Base-by-base conservation (phyloP, 2,113 vertebrate species). In the Nannobrachium achirus region DNA sequence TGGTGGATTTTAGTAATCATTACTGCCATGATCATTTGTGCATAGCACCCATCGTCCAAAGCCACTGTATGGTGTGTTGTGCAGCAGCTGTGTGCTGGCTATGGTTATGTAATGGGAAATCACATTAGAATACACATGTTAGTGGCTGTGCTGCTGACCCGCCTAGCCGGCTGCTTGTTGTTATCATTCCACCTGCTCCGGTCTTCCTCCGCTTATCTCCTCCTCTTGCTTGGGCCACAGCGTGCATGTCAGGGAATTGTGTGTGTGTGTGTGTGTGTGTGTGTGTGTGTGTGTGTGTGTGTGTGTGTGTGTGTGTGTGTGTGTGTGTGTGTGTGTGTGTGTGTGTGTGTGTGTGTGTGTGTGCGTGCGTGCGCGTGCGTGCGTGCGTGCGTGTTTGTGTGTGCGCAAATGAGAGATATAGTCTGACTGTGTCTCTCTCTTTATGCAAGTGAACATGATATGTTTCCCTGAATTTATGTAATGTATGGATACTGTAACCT, bases 31-130 rank as follows among this genome's bases (percentile, higher is more conserved):
- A n/a, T 48, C 14, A n/a, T 48, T 6, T 14, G 45, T 15, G 10
- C n/a, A 14, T 48, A 14, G 25, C 71, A 15, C 66, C 42, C 60
- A 7, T 81, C 20, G 69, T 71, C 48, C 41, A 38, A 20, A 41
- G 61, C 48, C 52, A 53, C 70, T 61, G 61, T 1, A 39, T 73
- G 65, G 63, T 53, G 66, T 73, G 65, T 39, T 53, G 66, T 39
- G 25, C 70, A 69, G 63, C 71, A 63, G 66, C 75, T 76, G 66
- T 71, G 75, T 76, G 78, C 63, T 73, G 65, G 80, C 74, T 68
- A 63, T 46, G 67, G 71, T 89, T 89, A 87, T 82, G 78, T 89
- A 88, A 90, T 81, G 63, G 79, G 59, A 86, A 86, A 84, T 88
- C 76, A 73, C 76, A 86, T 87, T 86, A 83, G 76, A 82, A 66